Evolutionary conservation across 2,888 invertebrate genomes (phyloP), one percentile per base, ranked within the genome.

Genomic region (Monochamus alternatus): DNA sequence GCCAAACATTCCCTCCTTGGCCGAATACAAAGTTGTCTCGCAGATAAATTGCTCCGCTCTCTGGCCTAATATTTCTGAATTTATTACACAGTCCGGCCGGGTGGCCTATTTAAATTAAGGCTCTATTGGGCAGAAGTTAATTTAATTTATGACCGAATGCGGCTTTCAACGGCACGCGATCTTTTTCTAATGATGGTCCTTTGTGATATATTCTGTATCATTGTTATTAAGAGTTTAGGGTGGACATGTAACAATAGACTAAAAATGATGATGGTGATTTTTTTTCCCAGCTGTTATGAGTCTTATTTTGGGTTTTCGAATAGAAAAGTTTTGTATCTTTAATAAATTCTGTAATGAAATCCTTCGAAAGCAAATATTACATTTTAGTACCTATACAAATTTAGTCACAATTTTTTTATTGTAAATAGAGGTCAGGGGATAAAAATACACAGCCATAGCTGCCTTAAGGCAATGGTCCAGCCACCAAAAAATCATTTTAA

Each of bases 1-100:
- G 77, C 32, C 70, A 73, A 78, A 76, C 67, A 76, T 76, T 77
- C 74, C 55, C 14, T 58, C 55, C 32, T 30, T 12, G 30, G 69
- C 30, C 43, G 22, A 10, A 58, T 58, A 38, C 59, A 22, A 43
- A 68, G 59, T 22, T 43, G 68, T 32, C 22, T 22, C 22, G 7
- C 44, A 30, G 9, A 43, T 5, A 51, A 51, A 51, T 30, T 52
- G n/a, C 14, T 14, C 2, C 8, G n/a, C 5, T 70, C 73, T 76
- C 66, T 52, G 55, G 55, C 62, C 59, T 43, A 64, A 58, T 43
- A 58, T 70, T 70, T 73, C 60, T 73, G 60, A 69, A 73, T 73
- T 69, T 69, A 70, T 65, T 76, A 73, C 68, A 72, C n/a, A 55
- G 55, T 14, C n/a, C 14, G 55, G 47, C 47, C 47, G 47, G 47